A percentile compares a stretch with the other conserved stretches of the same genome.
These are phyloP conservation scores for Megaleporinus macrocephalus DNA, from an alignment of 2,113 vertebrate genomes.

Conservation along the genomic window DNA sequence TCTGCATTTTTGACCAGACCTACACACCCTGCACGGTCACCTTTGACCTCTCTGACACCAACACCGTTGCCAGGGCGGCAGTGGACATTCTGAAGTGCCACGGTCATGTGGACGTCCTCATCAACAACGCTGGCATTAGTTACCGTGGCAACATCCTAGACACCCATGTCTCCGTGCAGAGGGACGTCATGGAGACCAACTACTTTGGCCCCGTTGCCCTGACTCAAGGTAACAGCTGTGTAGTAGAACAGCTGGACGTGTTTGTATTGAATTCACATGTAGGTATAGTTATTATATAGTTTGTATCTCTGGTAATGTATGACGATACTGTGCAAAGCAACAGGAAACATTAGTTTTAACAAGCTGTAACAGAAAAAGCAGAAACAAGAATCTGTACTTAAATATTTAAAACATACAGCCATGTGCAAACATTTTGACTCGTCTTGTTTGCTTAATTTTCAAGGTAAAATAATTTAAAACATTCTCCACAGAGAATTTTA, in stretches of 20 bases:
- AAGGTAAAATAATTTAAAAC: too few species aligned
- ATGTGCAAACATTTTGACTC: too few species aligned
- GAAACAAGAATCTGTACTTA: too few species aligned
- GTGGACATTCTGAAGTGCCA: slow-evolving; percentile 84
- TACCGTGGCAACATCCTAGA: slow-evolving; percentile 88
- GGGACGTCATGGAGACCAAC: slow-evolving; percentile 92
- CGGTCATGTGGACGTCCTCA: slow-evolving; percentile 88
- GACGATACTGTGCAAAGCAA: too few species aligned
- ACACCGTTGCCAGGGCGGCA: slow-evolving; percentile 73
- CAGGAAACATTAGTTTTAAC: too few species aligned
- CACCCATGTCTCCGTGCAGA: slow-evolving; percentile 86
- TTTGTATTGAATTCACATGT: not conserved
- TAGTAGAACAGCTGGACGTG: not conserved
- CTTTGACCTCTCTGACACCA: slow-evolving; percentile 87
- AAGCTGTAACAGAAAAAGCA: too few species aligned
- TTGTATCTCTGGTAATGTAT: too few species aligned
- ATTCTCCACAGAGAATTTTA: too few species aligned
- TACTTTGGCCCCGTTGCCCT: slow-evolving; percentile 95
- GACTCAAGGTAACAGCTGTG: slow-evolving; percentile 87
- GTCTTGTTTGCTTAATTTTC: too few species aligned
- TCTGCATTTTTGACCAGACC: slow-evolving; percentile 64
- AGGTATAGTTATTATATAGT: too few species aligned
- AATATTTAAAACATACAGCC: too few species aligned
- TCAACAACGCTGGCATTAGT: slow-evolving; percentile 96
- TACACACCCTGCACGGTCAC: slow-evolving; percentile 80